Base-by-base conservation (phyloP, 1,140 invertebrate genomes). In the Harlomillsia oculata region DNA sequence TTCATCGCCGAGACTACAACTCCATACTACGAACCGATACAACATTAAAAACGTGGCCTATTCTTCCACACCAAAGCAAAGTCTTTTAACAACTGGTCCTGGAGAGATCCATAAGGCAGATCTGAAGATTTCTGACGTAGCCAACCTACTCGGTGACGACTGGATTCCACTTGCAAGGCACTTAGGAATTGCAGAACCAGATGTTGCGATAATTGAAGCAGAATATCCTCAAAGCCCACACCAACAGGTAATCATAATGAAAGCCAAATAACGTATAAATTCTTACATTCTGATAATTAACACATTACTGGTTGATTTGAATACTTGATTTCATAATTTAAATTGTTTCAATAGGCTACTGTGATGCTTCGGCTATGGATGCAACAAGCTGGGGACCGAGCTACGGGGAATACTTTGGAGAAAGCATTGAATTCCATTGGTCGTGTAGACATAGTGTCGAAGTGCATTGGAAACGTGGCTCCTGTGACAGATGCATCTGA, bases 321-420 rank as follows among this genome's bases (percentile, higher is more conserved):
- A 37, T 37, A 5, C 32, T 30, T 48, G 29, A 11, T 30, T 5
- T n/a, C 4, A 51, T 51, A 46, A 55, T 46, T 28, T 28, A 46
- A 16, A 18, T 14, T 21, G 21, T 29, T 28, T 37, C 6, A 41
- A 26, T 34, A 61, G 72, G 91, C 89, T 0, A 85, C 92, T 61
- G 83, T 89, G 3, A 95, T 96, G 89, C 79, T 97, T 34, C 82
- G 89, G 62, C 76, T 93, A 26, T 97, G 90, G 89, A 72, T 82
- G 58, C 72, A 80, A 50, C 78, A 78, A 62, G 72, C 82, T 39
- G 62, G 62, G 23, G 68, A 63, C 67, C 63, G 48, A 30, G 59
- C 72, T 65, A 20, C 70, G 80, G 87, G 89, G 50, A 89, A 90
- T 68, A 82, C 82, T 6, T 73, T 97, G 55, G 91, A 96, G 71